phyloP scores from a whole-genome alignment of 2,113 vertebrate species.

The Thalassoma bifasciatum region DNA sequence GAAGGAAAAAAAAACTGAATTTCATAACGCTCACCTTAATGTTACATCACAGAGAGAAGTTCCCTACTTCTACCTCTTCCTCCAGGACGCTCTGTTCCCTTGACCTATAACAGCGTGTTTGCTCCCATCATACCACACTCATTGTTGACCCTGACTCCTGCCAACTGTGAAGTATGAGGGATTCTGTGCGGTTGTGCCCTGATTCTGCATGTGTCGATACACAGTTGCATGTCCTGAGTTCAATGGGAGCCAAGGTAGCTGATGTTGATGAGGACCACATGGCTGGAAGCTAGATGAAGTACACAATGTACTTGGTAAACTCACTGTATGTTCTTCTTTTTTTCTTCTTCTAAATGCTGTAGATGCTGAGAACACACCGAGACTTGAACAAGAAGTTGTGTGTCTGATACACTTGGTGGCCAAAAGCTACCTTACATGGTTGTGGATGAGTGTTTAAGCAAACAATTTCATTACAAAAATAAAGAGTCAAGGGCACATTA shows the following conservation, averaged over 20 bases:
- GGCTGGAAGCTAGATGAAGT: constrained; percentile 27
- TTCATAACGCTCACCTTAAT: constrained; percentile 5
- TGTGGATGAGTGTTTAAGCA: not conserved
- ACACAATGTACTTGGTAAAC: constrained; percentile 25
- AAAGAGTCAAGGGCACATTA: no score
- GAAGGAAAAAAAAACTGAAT: not conserved
- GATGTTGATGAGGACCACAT: constrained; percentile 28
- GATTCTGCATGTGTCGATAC: constrained; percentile 12
- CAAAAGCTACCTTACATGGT: constrained; percentile 22
- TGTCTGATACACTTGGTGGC: not conserved
- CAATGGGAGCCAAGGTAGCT: not conserved
- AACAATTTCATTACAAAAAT: no score
- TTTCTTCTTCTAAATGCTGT: not conserved
- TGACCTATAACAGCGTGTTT: constrained; percentile 57
- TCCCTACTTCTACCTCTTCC: constrained; percentile 31
- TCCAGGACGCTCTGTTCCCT: constrained; percentile 41
- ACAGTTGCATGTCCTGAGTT: constrained; percentile 16
- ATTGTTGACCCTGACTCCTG: constrained; percentile 44
- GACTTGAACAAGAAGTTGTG: constrained; percentile 11
- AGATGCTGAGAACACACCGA: constrained; percentile 2
- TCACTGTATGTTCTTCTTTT: constrained; percentile 34
- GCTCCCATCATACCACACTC: constrained; percentile 47
- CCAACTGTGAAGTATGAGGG: constrained; percentile 33
- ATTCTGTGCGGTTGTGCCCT: constrained; percentile 15
- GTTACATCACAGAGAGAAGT: constrained; percentile 17